Conservation (phyloP, 64 coral and sea anemone species). For the Porites australiensis region DNA sequence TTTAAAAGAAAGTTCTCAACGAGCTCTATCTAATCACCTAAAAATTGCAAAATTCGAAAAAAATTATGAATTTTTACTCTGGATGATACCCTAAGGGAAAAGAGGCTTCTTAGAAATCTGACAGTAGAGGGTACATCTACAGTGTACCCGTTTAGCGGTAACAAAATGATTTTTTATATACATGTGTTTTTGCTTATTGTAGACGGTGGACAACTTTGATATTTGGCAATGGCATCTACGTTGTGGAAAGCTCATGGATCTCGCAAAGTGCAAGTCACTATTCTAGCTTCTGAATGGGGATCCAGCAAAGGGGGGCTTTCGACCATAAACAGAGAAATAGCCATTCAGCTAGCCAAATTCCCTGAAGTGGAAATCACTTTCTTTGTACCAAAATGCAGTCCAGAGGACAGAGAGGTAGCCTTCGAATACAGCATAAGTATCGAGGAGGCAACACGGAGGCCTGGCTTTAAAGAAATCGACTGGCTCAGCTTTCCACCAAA, state of each 20-base stretch:
- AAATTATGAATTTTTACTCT: too few species aligned
- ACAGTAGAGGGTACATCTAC: too few species aligned
- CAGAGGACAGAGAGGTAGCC: background rate
- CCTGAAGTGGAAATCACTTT: conserved; percentile 27
- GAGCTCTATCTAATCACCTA: too few species aligned
- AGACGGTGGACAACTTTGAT: too few species aligned
- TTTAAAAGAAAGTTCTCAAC: too few species aligned
- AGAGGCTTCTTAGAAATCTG: too few species aligned
- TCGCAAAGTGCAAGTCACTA: background rate
- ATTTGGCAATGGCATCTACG: background rate
- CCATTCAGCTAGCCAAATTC: conserved; percentile 26
- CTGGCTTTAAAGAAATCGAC: background rate
- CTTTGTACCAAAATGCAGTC: background rate
- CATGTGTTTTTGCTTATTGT: too few species aligned
- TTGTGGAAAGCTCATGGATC: background rate
- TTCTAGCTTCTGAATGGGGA: conserved; percentile 6
- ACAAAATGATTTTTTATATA: too few species aligned
- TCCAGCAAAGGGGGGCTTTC: background rate
- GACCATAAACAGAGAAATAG: conserved; percentile 27
- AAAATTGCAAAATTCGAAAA: too few species aligned
- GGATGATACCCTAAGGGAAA: too few species aligned
- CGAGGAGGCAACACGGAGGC: background rate
- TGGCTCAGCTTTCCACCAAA: background rate
- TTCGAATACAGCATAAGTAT: background rate
- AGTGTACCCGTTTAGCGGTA: too few species aligned